These are phyloP conservation scores for Ardeotis arabs DNA, from an alignment of 2,113 vertebrate species.

Conservation along the genomic window DNA sequence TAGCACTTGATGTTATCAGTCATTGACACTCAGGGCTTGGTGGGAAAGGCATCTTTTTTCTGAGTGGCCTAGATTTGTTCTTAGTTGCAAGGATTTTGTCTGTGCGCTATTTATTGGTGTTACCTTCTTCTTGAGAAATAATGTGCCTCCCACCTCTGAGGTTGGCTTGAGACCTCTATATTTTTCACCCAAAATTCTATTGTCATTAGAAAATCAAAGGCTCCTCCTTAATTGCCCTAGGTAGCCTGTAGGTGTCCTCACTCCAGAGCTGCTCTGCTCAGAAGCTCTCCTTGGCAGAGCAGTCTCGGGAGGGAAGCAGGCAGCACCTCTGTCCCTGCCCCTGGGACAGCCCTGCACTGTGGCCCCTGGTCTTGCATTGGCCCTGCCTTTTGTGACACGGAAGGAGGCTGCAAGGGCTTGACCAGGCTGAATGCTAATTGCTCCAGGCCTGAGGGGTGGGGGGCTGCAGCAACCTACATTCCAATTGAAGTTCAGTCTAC, in stretches of 20 bases:
- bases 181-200: not conserved
- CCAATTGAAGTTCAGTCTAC: not conserved
- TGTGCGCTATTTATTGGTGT: not conserved
- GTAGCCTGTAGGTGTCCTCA: not conserved
- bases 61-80: not conserved
- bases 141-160: not conserved
- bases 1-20: not conserved
- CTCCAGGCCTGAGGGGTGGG: not conserved
- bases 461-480: not conserved
- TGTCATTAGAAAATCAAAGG: not conserved
- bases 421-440: fast-evolving
- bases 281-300: not conserved
- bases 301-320: not conserved
- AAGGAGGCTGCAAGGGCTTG: not conserved
- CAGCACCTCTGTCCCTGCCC: not conserved
- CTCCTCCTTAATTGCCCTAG: not conserved
- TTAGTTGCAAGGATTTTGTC: not conserved
- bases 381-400: fast-evolving
- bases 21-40: not conserved
- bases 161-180: not conserved
- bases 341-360: fast-evolving
- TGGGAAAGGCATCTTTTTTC: not conserved
- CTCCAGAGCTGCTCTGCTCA: not conserved
- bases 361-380: not conserved
- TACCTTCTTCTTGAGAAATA: not conserved